A percentile compares a stretch with the other conserved stretches of the same genome.
Evolutionary conservation across 2,113 vertebrate genomes (phyloP).

Genomic region (Pao palembangensis): DNA sequence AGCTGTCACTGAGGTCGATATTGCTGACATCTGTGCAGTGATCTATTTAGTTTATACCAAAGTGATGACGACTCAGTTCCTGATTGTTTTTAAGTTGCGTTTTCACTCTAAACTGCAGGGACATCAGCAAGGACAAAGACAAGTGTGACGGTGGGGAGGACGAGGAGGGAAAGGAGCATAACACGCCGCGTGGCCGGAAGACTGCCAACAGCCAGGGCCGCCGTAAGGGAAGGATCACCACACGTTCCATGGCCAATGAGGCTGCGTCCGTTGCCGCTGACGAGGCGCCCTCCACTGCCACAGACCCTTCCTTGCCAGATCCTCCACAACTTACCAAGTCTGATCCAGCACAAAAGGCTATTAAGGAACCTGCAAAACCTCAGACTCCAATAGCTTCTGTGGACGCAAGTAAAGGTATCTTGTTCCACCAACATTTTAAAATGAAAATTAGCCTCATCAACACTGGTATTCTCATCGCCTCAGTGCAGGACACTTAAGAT

Average conservation of each 20-base stretch:
- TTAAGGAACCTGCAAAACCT: conserved; percentile 69
- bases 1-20: no score
- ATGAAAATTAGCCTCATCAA: no score
- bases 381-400: conserved; percentile 57
- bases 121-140: conserved; percentile 95
- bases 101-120: conserved; percentile 72
- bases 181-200: conserved; percentile 88
- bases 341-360: conserved; percentile 66
- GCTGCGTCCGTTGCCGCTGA: conserved; percentile 86
- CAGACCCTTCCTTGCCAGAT: conserved; percentile 78
- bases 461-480: no score
- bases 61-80: no score
- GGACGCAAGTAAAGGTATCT: conserved; percentile 71
- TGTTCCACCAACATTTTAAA: no score
- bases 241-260: conserved; percentile 97
- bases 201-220: conserved; percentile 97
- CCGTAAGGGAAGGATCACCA: conserved; percentile 94
- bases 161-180: conserved; percentile 91
- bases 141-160: conserved; percentile 91
- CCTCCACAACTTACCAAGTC: conserved; percentile 65
- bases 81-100: no score
- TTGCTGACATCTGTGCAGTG: no score
- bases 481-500: no score
- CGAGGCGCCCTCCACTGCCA: conserved; percentile 80
- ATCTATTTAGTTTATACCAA: no score